Conservation (phyloP, 2,113 vertebrate species). For the Nettapus auritus region DNA sequence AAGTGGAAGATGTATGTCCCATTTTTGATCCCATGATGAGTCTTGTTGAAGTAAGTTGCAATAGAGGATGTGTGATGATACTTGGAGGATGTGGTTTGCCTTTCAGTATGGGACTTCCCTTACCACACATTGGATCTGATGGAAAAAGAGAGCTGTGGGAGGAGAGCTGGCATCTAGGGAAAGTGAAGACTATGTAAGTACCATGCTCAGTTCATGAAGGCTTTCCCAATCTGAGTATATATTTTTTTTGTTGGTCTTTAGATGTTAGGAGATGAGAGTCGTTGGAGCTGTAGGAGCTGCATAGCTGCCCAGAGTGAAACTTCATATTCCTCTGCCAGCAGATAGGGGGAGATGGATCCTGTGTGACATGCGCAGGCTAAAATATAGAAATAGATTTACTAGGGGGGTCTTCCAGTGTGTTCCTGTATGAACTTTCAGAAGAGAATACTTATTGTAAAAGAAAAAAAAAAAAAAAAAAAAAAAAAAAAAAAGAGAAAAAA, state of each 20-base stretch:
- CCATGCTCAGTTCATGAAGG: neutral
- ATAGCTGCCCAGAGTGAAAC: neutral
- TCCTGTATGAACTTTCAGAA: neutral
- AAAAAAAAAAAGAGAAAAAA: neutral
- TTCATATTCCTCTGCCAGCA: neutral
- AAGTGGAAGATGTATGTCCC: fast-evolving
- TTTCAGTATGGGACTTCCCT: neutral
- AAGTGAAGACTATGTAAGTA: neutral
- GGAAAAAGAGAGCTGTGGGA: neutral
- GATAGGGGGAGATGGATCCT: neutral
- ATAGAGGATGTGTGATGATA: neutral
- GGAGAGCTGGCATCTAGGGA: neutral
- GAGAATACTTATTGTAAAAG: neutral
- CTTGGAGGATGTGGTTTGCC: neutral
- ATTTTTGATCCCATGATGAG: neutral
- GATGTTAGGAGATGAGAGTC: neutral
- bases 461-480: neutral
- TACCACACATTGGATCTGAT: neutral
- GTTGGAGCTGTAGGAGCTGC: neutral
- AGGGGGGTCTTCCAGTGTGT: neutral
- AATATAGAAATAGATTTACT: neutral
- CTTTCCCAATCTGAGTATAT: neutral
- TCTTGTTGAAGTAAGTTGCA: neutral
- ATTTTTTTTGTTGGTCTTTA: neutral
- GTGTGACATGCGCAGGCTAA: neutral